Base-by-base conservation (phyloP, 2,888 invertebrate species). In the Synanthedon andrenaeformis region DNA sequence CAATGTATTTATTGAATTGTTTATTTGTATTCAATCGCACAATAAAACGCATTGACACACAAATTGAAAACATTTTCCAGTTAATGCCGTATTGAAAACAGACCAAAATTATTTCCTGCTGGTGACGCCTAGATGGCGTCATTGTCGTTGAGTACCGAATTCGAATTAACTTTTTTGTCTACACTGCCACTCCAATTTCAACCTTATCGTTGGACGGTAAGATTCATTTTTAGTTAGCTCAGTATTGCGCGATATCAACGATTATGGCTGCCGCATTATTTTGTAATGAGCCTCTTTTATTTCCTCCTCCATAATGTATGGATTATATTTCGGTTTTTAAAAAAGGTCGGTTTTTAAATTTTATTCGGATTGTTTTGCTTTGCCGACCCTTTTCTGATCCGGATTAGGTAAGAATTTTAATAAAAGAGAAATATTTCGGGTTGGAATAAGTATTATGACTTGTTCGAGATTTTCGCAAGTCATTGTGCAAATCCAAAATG, bases 81-180 rank as follows among this genome's bases (percentile, higher is more conserved):
- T 13, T 45, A 45, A 45, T 45, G 45, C 45, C 13, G 14, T 13
- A 58, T 56, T 57, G 60, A 60, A 61, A 62, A 60, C 59, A 58
- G 53, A 41, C 56, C 55, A 58, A 57, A 57, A 61, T 62, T 60
- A 60, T 62, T 57, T 61, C 59, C 55, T 52, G 50, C 52, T 10
- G 35, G 35, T 4, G 45, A 45, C 45, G 45, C 52, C 49, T 58
- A 59, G 62, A 62, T 63, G 57, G 61, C 62, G 58, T 58, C 62
- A 62, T 61, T 62, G 14, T 63, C 56, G 54, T 56, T 61, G 61
- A 59, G 61, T 62, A 59, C 59, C 19, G 56, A 61, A 59, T 61
- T 55, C 55, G 56, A 62, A 62, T 59, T 57, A 59, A 58, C 52
- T 55, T 52, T 53, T 53, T 41, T 35, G 10, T 35, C 8, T 35